Conservation (phyloP, 2,797 vertebrate genomes). For the Pempheris klunzingeri region DNA sequence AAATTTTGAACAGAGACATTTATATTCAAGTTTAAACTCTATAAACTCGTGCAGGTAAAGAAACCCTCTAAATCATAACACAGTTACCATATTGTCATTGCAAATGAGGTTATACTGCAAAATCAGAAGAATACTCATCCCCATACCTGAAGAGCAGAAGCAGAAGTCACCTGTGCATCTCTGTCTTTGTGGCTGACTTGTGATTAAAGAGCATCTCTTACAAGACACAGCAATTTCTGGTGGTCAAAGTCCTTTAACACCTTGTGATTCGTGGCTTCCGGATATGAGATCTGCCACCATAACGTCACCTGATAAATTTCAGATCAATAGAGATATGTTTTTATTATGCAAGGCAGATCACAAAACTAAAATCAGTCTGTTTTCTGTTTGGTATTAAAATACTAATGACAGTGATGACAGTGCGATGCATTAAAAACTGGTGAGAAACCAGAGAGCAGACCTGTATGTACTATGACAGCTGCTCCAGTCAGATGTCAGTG, state of each 20-base stretch:
- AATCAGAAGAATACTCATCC: slow-evolving; percentile 12
- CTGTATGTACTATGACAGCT: slow-evolving; percentile 60
- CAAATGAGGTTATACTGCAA: background rate
- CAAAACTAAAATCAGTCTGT: background rate
- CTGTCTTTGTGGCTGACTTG: slow-evolving; percentile 42
- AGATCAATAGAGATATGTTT: slow-evolving; percentile 11
- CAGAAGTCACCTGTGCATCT: slow-evolving; percentile 56
- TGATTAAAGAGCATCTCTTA: slow-evolving; percentile 67
- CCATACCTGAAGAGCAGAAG: slow-evolving; percentile 68
- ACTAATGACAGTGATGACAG: slow-evolving; percentile 21
- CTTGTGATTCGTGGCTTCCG: slow-evolving; percentile 72
- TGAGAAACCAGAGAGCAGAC: slow-evolving; percentile 37
- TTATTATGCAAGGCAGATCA: background rate
- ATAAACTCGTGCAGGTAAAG: background rate
- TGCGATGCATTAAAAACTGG: slow-evolving; percentile 22
- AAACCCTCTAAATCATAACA: background rate
- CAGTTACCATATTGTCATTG: background rate
- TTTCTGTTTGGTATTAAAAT: slow-evolving; percentile 14
- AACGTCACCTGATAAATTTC: slow-evolving; percentile 33
- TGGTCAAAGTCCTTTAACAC: slow-evolving; percentile 82
- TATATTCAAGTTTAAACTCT: background rate
- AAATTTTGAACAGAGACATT: background rate
- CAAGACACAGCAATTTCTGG: slow-evolving; percentile 67
- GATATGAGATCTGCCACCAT: slow-evolving; percentile 30
- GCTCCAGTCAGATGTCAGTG: slow-evolving; percentile 56